These are phyloP conservation scores for Protobothrops flavoviridis DNA, from an alignment of 2,113 vertebrate species.

Conservation along the genomic window DNA sequence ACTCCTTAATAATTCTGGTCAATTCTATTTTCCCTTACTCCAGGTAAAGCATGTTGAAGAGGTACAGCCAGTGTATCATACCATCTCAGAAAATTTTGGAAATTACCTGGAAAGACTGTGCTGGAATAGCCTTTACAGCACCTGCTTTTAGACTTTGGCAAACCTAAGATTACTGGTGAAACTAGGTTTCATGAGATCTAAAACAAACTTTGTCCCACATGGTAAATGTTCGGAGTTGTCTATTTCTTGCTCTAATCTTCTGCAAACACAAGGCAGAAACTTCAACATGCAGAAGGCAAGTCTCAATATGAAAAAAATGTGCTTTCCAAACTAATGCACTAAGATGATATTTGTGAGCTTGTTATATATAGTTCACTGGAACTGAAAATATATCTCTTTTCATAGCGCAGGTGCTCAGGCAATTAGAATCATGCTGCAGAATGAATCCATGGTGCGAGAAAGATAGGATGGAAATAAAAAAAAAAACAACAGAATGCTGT, in stretches of 20 bases:
- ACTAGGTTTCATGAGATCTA: neutral
- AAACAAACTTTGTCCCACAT: neutral
- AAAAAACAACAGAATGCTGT: neutral
- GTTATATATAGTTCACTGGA: slow-evolving; percentile 5
- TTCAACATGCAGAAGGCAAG: slow-evolving; percentile 6
- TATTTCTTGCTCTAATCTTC: neutral
- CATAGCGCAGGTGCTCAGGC: slow-evolving; percentile 3
- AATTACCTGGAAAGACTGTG: neutral
- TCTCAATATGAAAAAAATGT: slow-evolving; percentile 3
- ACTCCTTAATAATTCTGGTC: neutral
- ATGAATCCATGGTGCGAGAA: neutral
- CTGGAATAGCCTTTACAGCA: neutral
- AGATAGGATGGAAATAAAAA: slow-evolving; percentile 19
- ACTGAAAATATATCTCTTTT: neutral
- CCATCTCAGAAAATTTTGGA: neutral
- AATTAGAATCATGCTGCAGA: neutral
- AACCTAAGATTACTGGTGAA: neutral
- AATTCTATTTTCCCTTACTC: neutral
- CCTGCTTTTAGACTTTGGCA: neutral
- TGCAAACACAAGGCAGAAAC: slow-evolving; percentile 4
- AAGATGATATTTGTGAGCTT: neutral
- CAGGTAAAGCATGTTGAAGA: neutral
- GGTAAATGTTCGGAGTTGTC: neutral
- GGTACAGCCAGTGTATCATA: neutral
- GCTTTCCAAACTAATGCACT: slow-evolving; percentile 1